phyloP scores from a whole-genome alignment of 2,113 vertebrate species.

The Lophius piscatorius region DNA sequence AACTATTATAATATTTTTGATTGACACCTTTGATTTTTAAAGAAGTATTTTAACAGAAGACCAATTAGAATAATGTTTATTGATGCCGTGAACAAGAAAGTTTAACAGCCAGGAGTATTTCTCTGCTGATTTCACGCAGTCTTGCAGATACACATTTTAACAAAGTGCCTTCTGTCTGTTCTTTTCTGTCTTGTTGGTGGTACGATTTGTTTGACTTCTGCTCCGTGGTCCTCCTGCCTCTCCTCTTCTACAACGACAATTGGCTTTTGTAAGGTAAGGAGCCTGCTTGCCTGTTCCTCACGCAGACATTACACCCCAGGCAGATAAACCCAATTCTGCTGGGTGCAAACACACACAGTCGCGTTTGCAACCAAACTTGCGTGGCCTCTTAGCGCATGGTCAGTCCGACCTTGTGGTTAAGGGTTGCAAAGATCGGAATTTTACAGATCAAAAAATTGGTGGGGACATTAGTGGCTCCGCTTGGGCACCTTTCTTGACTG shows the following conservation, averaged over 20 bases:
- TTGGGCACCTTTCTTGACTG: slow-evolving; percentile 74
- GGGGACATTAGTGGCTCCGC: slow-evolving; percentile 25
- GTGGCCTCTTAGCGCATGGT: slow-evolving; percentile 59
- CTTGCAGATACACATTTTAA: slow-evolving; percentile 81
- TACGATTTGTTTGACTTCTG: slow-evolving; percentile 51
- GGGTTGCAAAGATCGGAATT: slow-evolving; percentile 15
- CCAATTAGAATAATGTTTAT: background rate
- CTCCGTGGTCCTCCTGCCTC: slow-evolving; percentile 19
- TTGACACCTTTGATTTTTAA: background rate
- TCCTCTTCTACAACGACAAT: slow-evolving; percentile 73
- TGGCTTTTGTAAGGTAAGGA: slow-evolving; percentile 99
- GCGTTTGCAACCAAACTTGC: slow-evolving; percentile 46
- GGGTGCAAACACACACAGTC: slow-evolving; percentile 43
- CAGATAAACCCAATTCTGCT: slow-evolving; percentile 53
- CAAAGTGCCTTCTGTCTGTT: slow-evolving; percentile 90
- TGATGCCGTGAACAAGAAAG: background rate
- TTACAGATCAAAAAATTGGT: background rate
- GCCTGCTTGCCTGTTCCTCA: slow-evolving; percentile 82
- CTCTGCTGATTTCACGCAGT: background rate
- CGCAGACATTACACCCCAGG: slow-evolving; percentile 43
- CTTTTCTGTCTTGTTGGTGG: slow-evolving; percentile 49
- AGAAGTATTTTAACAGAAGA: background rate
- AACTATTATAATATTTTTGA: no score
- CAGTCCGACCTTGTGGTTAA: slow-evolving; percentile 4
- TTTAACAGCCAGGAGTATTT: background rate